phyloP scores from a whole-genome alignment of 1,140 invertebrate genomes.

The Caenorhabditis briggsae region DNA sequence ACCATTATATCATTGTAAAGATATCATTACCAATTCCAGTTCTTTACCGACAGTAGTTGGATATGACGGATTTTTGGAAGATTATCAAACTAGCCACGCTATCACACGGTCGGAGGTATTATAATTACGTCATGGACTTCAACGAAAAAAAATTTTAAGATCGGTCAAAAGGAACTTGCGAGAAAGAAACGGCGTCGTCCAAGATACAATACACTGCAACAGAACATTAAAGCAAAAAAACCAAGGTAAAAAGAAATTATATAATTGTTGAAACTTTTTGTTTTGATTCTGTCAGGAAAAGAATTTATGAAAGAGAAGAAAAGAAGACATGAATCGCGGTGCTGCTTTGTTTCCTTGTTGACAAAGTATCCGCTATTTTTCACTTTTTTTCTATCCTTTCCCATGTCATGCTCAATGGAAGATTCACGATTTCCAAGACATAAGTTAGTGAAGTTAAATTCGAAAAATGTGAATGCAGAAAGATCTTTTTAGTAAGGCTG shows the following conservation, averaged over 20 bases:
- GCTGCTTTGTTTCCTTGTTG: slow-evolving; percentile 15
- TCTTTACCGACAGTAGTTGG: slow-evolving; percentile 26
- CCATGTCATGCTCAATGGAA: neutral
- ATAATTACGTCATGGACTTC: neutral
- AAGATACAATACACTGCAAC: slow-evolving; percentile 15
- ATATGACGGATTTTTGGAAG: slow-evolving; percentile 33
- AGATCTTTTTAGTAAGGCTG: too few species aligned
- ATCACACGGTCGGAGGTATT: slow-evolving; percentile 27
- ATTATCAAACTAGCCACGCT: slow-evolving; percentile 2
- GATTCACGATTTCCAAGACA: neutral
- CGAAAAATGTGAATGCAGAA: too few species aligned
- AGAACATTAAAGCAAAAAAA: neutral
- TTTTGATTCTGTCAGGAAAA: neutral
- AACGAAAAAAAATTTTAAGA: neutral
- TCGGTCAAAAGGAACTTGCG: neutral
- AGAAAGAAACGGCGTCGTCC: slow-evolving; percentile 23
- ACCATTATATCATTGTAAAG: neutral
- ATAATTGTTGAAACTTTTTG: neutral
- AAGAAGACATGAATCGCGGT: neutral
- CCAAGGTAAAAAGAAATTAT: neutral
- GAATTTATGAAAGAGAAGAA: neutral
- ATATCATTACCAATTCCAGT: neutral
- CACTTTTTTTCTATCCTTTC: neutral
- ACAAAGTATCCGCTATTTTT: neutral
- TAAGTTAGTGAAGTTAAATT: neutral